Conservation (phyloP, 92 coral and sea anemone genomes). For the Zoanthus sansibaricus region DNA sequence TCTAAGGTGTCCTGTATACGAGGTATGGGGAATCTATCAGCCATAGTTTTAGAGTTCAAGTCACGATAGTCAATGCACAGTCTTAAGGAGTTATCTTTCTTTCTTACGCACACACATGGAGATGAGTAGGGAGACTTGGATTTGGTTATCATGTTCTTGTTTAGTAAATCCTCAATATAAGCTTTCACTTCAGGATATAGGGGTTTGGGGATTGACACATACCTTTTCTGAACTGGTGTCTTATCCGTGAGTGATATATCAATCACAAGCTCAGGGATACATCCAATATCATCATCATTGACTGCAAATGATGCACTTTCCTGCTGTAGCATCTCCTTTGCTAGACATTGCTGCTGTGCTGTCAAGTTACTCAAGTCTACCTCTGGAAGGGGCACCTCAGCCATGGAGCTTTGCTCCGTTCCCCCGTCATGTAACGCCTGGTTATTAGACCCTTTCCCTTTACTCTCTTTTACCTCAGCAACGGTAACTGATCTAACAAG, state of each 20-base stretch:
- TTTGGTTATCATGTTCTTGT: background rate
- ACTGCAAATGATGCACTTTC: background rate
- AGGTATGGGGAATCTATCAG: constrained; percentile 44
- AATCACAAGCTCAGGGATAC: background rate
- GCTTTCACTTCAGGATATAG: constrained; percentile 51
- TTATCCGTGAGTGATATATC: background rate
- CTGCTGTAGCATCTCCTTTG: background rate
- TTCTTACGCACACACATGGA: constrained; percentile 45
- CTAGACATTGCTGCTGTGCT: background rate
- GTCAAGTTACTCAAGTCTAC: background rate
- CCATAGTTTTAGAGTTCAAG: constrained; percentile 38
- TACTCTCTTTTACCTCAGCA: constrained; percentile 2
- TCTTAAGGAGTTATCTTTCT: constrained; percentile 24
- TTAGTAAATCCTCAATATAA: constrained; percentile 35
- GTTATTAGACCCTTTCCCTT: background rate
- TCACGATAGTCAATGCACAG: constrained; percentile 29
- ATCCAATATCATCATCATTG: constrained; percentile 23
- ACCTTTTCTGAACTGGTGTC: constrained; percentile 33
- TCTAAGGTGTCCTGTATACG: constrained; percentile 43
- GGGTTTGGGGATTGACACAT: constrained; percentile 14
- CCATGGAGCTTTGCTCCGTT: background rate
- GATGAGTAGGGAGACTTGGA: constrained; percentile 27
- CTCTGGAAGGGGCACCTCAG: background rate
- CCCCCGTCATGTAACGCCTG: background rate
- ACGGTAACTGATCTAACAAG: constrained; percentile 52